phyloP scores from a whole-genome alignment of 2,797 vertebrate genomes.

The Discoglossus pictus region DNA sequence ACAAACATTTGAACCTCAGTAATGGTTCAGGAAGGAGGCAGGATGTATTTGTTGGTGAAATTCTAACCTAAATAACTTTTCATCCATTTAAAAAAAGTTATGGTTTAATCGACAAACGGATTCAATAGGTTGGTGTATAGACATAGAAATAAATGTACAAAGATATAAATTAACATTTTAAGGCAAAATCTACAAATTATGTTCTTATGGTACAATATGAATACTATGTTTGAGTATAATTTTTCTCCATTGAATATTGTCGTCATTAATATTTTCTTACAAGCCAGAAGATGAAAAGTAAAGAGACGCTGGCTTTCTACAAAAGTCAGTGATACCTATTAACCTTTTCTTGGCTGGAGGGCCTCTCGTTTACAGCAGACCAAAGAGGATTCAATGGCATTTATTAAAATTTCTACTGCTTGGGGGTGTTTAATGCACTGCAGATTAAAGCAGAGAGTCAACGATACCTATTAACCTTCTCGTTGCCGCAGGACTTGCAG shows the following conservation, averaged over 20 bases:
- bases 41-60: no score
- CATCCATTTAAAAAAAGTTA: no score
- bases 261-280: neutral
- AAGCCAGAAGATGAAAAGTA: neutral
- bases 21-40: no score
- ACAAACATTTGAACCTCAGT: no score
- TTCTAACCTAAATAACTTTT: no score
- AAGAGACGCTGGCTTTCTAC: neutral
- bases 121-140: no score
- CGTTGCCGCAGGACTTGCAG: slow-evolving; percentile 6
- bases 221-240: no score
- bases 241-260: neutral
- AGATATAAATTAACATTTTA: no score
- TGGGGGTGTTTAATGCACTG: neutral
- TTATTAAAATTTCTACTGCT: slow-evolving; percentile 16
- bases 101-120: no score
- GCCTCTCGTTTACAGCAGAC: slow-evolving; percentile 6
- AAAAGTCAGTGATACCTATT: slow-evolving; percentile 33
- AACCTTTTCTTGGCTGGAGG: slow-evolving; percentile 42
- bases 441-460: slow-evolving; percentile 15
- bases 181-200: no score
- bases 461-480: slow-evolving; percentile 12
- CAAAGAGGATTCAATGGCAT: slow-evolving; percentile 18
- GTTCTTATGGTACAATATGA: no score
- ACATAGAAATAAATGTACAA: no score